These are phyloP conservation scores for Phyllostomus hastatus DNA, from an alignment of 2,113 vertebrate genomes.

Conservation along the genomic window DNA sequence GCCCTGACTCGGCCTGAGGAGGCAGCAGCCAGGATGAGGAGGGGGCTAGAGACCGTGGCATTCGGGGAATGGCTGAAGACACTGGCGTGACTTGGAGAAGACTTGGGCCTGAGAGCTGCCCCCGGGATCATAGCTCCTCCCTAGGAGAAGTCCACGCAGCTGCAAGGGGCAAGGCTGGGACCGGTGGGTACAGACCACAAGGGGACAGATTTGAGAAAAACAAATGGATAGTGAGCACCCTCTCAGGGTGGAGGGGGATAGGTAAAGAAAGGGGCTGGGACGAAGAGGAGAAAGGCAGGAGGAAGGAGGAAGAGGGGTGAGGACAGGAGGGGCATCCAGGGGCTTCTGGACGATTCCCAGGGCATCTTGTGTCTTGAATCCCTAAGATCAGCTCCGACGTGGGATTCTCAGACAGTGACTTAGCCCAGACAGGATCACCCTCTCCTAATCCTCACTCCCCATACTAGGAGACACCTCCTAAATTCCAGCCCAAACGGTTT, in stretches of 20 bases:
- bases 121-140: not conserved
- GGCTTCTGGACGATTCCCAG: not conserved
- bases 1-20: not conserved
- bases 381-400: not conserved
- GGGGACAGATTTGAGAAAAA: not conserved
- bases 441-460: not conserved
- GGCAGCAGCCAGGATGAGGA: not conserved
- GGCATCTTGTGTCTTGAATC: not conserved
- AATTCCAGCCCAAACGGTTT: not conserved
- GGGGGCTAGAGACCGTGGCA: not conserved
- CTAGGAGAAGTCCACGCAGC: not conserved
- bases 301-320: not conserved
- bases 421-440: not conserved
- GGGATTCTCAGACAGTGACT: conserved; percentile 55
- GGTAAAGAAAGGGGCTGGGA: not conserved
- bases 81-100: not conserved
- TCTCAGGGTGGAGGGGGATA: not conserved
- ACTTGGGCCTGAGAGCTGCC: not conserved
- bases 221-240: not conserved
- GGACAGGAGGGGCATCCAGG: not conserved
- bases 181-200: not conserved
- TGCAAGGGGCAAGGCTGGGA: not conserved
- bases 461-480: not conserved
- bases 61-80: not conserved
- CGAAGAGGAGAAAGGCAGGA: not conserved